These are phyloP conservation scores for Tinea semifulvella DNA, from an alignment of 2,888 invertebrate genomes.

Conservation along the genomic window DNA sequence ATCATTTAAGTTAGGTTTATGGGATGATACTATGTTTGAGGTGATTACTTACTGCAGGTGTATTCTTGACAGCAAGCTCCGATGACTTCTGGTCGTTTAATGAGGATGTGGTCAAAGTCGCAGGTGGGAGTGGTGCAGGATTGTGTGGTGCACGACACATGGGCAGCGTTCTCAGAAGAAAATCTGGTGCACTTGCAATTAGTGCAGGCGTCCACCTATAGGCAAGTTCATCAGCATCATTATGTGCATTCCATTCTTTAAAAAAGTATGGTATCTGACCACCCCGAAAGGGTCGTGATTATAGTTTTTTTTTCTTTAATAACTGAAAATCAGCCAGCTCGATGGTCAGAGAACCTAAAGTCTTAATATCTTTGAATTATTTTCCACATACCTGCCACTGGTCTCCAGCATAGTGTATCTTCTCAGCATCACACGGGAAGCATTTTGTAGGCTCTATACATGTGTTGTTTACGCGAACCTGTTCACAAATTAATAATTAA, in stretches of 20 bases:
- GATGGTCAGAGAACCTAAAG: too few relatives aligned
- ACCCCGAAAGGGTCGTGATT: too few relatives aligned
- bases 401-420: conserved; percentile 75
- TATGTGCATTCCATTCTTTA: too few relatives aligned
- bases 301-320: background rate
- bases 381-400: conserved; percentile 67
- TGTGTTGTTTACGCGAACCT: conserved; percentile 74
- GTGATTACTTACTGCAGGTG: conserved; percentile 72
- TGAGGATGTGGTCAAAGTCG: conserved; percentile 55
- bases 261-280: background rate
- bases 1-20: too few relatives aligned
- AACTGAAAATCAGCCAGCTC: too few relatives aligned
- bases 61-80: conserved; percentile 77
- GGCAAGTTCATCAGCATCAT: too few relatives aligned
- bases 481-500: too few relatives aligned
- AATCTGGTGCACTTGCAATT: conserved; percentile 71
- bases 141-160: conserved; percentile 71
- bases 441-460: conserved; percentile 76
- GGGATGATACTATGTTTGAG: too few relatives aligned
- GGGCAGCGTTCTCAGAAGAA: conserved; percentile 34
- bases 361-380: too few relatives aligned
- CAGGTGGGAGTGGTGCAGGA: conserved; percentile 69
- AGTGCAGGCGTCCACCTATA: conserved; percentile 79
- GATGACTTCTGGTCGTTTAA: conserved; percentile 59
- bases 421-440: conserved; percentile 75